Conservation (phyloP, 2,797 vertebrate genomes). For the Sebastes nivosus region DNA sequence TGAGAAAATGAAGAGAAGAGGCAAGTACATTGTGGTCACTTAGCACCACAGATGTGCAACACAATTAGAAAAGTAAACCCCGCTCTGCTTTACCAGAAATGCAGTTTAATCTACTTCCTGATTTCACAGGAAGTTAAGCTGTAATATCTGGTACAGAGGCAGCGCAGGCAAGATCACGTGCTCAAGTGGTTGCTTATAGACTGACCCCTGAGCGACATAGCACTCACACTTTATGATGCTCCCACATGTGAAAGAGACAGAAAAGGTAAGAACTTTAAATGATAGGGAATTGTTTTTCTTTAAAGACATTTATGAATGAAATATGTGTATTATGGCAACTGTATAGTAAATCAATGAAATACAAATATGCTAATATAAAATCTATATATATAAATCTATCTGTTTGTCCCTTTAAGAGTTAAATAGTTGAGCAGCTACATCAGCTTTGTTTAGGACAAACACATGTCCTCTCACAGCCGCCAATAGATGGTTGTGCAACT, state of each 20-base stretch:
- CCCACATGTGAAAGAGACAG: background rate
- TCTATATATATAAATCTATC: background rate
- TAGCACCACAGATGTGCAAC: background rate
- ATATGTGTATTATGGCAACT: background rate
- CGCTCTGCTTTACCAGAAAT: background rate
- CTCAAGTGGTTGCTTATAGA: background rate
- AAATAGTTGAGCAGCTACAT: slow-evolving; percentile 58
- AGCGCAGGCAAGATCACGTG: background rate
- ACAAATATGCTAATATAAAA: background rate
- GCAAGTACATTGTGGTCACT: background rate
- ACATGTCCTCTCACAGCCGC: slow-evolving; percentile 55
- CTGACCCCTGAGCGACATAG: background rate
- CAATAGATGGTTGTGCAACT: slow-evolving; percentile 50
- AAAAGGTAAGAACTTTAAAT: slow-evolving; percentile 57
- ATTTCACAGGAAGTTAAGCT: slow-evolving; percentile 40
- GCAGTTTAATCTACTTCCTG: slow-evolving; percentile 44
- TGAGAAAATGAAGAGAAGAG: background rate
- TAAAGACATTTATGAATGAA: background rate
- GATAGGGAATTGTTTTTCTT: background rate
- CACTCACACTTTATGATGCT: background rate
- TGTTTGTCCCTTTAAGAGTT: slow-evolving; percentile 44
- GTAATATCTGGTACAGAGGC: background rate
- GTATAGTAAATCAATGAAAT: background rate
- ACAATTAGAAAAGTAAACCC: slow-evolving; percentile 1
- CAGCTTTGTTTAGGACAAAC: slow-evolving; percentile 62